Percentiles rank a stretch among this genome's conserved stretches.
Conservation (phyloP, 1,140 invertebrate species). For the Lamellibrachia luymesi region DNA sequence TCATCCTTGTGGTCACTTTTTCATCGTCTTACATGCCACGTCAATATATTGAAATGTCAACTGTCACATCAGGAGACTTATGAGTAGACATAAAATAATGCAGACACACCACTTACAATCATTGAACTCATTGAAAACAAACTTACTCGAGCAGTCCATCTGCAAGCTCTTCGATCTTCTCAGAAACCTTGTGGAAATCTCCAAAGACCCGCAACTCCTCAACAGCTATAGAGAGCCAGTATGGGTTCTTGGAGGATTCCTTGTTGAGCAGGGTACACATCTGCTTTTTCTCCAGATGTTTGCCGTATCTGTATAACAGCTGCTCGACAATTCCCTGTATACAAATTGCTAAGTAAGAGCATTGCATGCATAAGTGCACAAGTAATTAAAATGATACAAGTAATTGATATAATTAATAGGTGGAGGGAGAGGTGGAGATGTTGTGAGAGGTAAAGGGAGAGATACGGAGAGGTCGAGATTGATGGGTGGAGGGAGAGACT, state of each 20-base stretch:
- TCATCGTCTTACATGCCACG: too few relatives aligned
- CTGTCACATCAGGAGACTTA: too few relatives aligned
- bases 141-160: constrained; percentile 19
- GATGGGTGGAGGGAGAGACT: too few relatives aligned
- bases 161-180: constrained; percentile 6
- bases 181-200: constrained; percentile 22
- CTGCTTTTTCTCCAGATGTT: constrained; percentile 17
- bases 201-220: constrained; percentile 32
- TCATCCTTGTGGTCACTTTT: too few relatives aligned
- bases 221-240: constrained; percentile 29
- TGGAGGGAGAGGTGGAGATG: not conserved
- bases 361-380: too few relatives aligned
- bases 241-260: constrained; percentile 18
- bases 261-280: constrained; percentile 5
- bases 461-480: too few relatives aligned
- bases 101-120: too few relatives aligned
- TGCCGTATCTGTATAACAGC: not conserved
- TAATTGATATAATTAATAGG: not conserved
- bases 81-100: too few relatives aligned
- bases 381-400: not conserved
- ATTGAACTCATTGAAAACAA: not conserved
- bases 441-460: too few relatives aligned
- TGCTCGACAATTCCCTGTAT: not conserved
- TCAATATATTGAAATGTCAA: too few relatives aligned
- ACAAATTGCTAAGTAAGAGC: not conserved